Base-by-base conservation (phyloP, 1,140 invertebrate genomes). In the Nomia melanderi region DNA sequence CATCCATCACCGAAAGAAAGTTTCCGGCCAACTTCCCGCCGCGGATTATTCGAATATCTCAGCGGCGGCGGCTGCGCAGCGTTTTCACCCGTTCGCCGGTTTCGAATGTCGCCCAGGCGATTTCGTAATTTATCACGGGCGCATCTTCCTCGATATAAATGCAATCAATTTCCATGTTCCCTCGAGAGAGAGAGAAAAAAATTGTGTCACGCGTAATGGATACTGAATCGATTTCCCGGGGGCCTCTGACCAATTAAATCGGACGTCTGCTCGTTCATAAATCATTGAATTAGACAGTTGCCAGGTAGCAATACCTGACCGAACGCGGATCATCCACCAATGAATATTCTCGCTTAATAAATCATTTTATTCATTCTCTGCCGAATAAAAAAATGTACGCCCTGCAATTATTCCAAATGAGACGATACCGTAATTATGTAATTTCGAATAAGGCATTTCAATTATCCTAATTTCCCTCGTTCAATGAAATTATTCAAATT, bases 1-100 rank as follows among this genome's bases (percentile, higher is more conserved):
- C 39, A 72, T 72, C 50, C n/a, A 63, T 72, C 69, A 72, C 57
- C 17, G 14, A 29, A 72, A 50, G 27, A 50, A 63, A 72, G 29
- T 71, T 63, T 50, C 62, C 23, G 39, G 9, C 41, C 69, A 14
- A 63, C 44, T 25, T 70, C 27, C n/a, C 23, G 25, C 29, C 6
- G n/a, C 36, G 54, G 47, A 57, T 47, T 44, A 60, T 41, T 50
- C 29, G 23, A 25, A 33, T 29, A n/a, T n/a, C n/a, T n/a, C n/a
- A n/a, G n/a, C n/a, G n/a, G 9, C 29, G n/a, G 36, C 36, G 17
- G 62, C 44, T 62, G 36, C 20, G 25, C 33, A 47, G 62, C 11
- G 31, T 63, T 23, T n/a, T 33, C 7, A 0, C 3, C n/a, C 17
- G 2, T 36, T 0, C 41, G 53, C 17, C 70, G 50, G 59, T 64